Evolutionary conservation across 92 coral and sea anemone species (phyloP).

Genomic region (Porites evermanni): DNA sequence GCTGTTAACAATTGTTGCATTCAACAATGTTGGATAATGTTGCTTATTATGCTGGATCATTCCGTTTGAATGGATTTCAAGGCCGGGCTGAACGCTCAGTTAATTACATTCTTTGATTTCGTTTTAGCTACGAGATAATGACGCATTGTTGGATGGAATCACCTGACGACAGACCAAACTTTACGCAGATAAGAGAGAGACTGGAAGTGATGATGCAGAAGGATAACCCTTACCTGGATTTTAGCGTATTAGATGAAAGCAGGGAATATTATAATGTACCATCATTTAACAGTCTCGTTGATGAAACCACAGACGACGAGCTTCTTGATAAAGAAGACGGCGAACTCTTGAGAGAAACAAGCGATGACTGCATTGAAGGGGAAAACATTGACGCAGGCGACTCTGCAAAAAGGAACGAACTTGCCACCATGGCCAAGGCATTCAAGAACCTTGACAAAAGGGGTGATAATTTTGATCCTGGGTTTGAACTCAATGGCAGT

Average conservation of each 20-base stretch:
- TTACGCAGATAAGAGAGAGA: constrained; percentile 55
- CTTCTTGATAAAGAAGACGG: constrained; percentile 23
- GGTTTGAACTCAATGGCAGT: constrained; percentile 4
- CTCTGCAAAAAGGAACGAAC: background rate
- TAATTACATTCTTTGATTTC: no score
- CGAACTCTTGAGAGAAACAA: background rate
- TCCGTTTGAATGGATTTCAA: background rate
- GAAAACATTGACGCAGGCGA: background rate
- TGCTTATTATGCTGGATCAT: background rate
- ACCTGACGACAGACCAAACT: constrained; percentile 74
- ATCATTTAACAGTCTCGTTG: constrained; percentile 74
- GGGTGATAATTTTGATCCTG: background rate
- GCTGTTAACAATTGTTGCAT: no score
- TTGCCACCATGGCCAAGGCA: background rate
- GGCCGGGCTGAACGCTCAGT: background rate
- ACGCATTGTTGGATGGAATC: constrained; percentile 73
- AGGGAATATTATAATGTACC: constrained; percentile 82
- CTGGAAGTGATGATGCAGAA: constrained; percentile 76
- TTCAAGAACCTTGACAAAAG: background rate
- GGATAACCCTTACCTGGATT: constrained; percentile 85
- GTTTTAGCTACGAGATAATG: constrained; percentile 77
- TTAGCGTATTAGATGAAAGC: constrained; percentile 74
- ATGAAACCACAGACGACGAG: constrained; percentile 60
- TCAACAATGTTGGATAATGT: background rate
- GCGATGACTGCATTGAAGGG: background rate